Percentiles rank a stretch among this genome's conserved stretches.
These are phyloP conservation scores for Cepaea hortensis DNA, from an alignment of 2,888 invertebrate species.

Conservation along the genomic window DNA sequence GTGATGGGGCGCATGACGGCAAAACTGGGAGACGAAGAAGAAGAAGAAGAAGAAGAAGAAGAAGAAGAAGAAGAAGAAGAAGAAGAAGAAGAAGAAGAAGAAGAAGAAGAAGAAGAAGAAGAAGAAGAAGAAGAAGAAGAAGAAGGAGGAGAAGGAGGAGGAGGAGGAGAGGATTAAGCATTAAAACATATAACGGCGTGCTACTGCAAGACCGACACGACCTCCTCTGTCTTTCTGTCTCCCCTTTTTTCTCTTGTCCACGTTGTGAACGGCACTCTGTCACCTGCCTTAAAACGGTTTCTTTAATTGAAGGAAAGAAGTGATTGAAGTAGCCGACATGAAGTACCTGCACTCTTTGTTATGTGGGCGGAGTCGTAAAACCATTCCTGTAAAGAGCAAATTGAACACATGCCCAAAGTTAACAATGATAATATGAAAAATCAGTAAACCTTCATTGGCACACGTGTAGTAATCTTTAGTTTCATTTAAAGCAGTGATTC, in stretches of 20 bases:
- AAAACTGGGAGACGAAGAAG: background rate
- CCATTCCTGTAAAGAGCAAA: background rate
- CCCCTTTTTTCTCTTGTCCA: too few relatives aligned
- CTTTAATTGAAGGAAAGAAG: background rate
- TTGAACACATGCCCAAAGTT: background rate
- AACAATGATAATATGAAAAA: background rate
- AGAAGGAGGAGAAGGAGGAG: background rate
- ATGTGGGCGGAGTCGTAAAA: background rate
- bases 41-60: conserved; percentile 31
- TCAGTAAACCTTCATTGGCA: background rate
- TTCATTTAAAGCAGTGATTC: background rate
- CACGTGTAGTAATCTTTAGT: background rate
- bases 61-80: conserved; percentile 29
- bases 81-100: conserved; percentile 24
- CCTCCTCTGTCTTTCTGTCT: too few relatives aligned
- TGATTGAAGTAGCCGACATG: background rate
- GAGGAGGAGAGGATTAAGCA: too few relatives aligned
- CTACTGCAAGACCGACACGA: too few relatives aligned
- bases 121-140: conserved; percentile 8
- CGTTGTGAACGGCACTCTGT: background rate
- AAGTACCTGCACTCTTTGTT: background rate
- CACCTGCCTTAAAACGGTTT: background rate
- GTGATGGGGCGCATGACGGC: too few relatives aligned
- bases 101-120: conserved; percentile 18
- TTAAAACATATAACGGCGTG: too few relatives aligned